Evolutionary conservation across 1,140 invertebrate genomes (phyloP).

Genomic region (Drosophila mayri): DNA sequence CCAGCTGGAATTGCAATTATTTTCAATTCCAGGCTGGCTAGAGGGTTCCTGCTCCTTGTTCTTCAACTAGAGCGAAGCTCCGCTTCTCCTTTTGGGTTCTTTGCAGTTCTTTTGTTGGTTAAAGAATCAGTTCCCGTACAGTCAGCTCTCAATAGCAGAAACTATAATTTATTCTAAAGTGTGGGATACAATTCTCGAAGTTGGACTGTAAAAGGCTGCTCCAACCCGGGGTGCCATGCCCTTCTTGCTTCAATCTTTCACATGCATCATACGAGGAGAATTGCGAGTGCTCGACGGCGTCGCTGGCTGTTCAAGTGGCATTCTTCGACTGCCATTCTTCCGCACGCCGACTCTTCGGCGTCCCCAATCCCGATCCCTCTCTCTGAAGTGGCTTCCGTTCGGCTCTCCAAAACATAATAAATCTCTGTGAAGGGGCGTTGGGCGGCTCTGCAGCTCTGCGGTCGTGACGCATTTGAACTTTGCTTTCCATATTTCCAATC

Average conservation of each 20-base stretch:
- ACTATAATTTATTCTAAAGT: background rate
- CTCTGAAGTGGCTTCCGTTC: constrained; percentile 68
- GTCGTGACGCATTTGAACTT: constrained; percentile 70
- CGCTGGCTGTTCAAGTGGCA: constrained; percentile 66
- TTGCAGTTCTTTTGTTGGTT: constrained; percentile 14
- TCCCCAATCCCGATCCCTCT: constrained; percentile 14
- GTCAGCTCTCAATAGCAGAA: background rate
- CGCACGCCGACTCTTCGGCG: constrained; percentile 13
- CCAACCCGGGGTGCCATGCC: background rate
- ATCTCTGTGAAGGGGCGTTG: constrained; percentile 37
- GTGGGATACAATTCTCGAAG: background rate
- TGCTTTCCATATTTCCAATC: constrained; percentile 48
- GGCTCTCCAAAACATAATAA: constrained; percentile 46
- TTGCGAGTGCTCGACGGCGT: constrained; percentile 54
- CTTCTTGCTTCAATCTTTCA: constrained; percentile 28
- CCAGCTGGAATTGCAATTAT: constrained; percentile 48
- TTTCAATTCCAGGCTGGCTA: constrained; percentile 34
- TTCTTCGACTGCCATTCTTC: constrained; percentile 58
- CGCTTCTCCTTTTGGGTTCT: constrained; percentile 9
- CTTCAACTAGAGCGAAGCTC: constrained; percentile 26
- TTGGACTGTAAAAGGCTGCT: constrained; percentile 11
- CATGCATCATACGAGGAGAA: constrained; percentile 39
- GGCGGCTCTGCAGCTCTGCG: constrained; percentile 12
- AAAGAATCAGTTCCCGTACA: constrained; percentile 16
- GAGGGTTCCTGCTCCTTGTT: constrained; percentile 32